Base-by-base conservation (phyloP, 2,113 vertebrate genomes). In the Chamaetylas fuelleborni region DNA sequence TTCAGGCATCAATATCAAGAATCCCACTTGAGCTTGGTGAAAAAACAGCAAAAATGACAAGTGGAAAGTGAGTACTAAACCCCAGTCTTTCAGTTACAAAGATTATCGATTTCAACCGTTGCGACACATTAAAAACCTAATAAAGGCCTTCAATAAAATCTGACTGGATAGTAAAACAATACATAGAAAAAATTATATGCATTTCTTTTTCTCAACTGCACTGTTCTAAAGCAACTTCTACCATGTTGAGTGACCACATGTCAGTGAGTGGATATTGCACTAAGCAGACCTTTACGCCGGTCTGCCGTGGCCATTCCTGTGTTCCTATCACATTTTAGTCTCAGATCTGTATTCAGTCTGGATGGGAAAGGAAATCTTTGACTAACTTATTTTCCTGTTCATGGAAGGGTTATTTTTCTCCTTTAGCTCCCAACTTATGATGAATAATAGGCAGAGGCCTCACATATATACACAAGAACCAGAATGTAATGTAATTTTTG, bases 41-140 rank as follows among this genome's bases (percentile, higher is more conserved):
- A 92, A 85, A 90, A 67, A 1, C 22, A 43, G 5, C 2, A 43
- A 80, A 83, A 92, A 43, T 71, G 12, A 6, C 6, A 56, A 43
- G 3, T 2, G 6, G 0, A 5, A 88, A 47, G 4, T 12, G 6
- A 17, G 8, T 8, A 29, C 2, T 12, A 45, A 73, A 77, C 7
- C 8, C 2, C 12, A 40, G 13, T 3, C 10, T 48, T 80, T 69
- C 24, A 17, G 8, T 65, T 81, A 43, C 18, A 64, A 38, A 43
- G 7, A 33, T 43, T 42, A 45, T 11, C 10, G 9, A 11, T 8
- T 53, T 54, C 29, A 74, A 16, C 9, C 1, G 42, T 47, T 56
- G 16, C 19, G 79, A 17, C 14, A 51, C 40, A 64, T 15, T 8
- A 66, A 62, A 36, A 71, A 47, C 15, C 9, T 54, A 15, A n/a